Percentiles rank a stretch among this genome's conserved stretches.
Evolutionary conservation across 1,140 invertebrate species (phyloP).

Genomic region (Hycleus phaleratus): DNA sequence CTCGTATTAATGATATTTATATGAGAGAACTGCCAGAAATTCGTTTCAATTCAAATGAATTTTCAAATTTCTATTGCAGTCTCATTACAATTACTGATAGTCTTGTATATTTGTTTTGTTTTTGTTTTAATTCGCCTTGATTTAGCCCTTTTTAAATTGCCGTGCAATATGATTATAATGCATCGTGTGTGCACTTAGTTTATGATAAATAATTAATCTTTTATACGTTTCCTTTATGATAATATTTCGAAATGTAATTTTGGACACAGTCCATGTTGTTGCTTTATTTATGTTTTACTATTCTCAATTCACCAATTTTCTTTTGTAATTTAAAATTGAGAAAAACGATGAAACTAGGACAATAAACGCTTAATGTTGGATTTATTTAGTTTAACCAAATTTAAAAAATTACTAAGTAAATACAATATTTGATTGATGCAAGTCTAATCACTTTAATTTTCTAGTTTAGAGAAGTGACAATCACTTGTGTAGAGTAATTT

Average conservation of each 20-base stretch:
- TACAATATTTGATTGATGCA: constrained; percentile 11
- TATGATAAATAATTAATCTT: constrained; percentile 4
- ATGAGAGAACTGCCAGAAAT: not conserved
- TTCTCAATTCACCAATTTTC: no score
- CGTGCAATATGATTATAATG: constrained; percentile 17
- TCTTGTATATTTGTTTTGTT: constrained; percentile 1
- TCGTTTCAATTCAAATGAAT: not conserved
- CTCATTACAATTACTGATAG: not conserved
- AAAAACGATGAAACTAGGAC: constrained; percentile 2
- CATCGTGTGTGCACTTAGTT: constrained; percentile 11
- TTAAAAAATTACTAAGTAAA: constrained; percentile 3
- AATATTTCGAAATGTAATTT: constrained; percentile 8
- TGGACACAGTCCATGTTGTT: constrained; percentile 8
- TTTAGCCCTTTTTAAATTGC: constrained; percentile 14
- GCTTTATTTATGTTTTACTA: constrained; percentile 10
- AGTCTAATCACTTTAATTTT: constrained; percentile 1
- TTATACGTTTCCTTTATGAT: constrained; percentile 8
- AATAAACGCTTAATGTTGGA: constrained; percentile 19
- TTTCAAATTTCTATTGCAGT: not conserved
- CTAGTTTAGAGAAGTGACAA: constrained; percentile 19
- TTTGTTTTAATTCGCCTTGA: not conserved
- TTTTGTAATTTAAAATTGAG: no score
- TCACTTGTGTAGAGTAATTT: constrained; percentile 23
- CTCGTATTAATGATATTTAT: not conserved
- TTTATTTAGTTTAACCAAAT: constrained; percentile 10